Base-by-base conservation (phyloP, 2,797 vertebrate species). In the Pipistrellus pipistrellus region DNA sequence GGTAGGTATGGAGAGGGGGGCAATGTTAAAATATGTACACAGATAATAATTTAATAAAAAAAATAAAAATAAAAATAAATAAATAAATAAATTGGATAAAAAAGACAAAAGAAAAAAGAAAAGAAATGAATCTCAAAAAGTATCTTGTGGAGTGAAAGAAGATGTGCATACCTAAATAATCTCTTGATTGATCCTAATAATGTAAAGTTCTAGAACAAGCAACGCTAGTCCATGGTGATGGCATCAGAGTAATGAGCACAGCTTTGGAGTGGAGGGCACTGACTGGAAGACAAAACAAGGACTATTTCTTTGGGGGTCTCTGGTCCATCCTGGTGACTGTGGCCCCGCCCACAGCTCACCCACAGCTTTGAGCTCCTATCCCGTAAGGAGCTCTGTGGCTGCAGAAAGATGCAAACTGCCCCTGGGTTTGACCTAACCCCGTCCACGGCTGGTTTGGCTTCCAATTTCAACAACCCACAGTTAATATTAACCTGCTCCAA, bases 61-160 rank as follows among this genome's bases (percentile, higher is more conserved):
- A n/a, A n/a, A n/a, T n/a, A n/a, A n/a, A n/a, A n/a, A n/a, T n/a
- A n/a, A n/a, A n/a, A n/a, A n/a, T n/a, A n/a, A n/a, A n/a, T n/a
- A n/a, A n/a, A n/a, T n/a, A n/a, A n/a, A n/a, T n/a, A n/a, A n/a
- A n/a, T n/a, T n/a, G n/a, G n/a, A n/a, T n/a, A n/a, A n/a, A n/a
- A n/a, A n/a, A n/a, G n/a, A n/a, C n/a, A n/a, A n/a, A n/a, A n/a
- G n/a, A n/a, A n/a, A n/a, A n/a, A n/a, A n/a, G n/a, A n/a, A n/a
- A n/a, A 76, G 27, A 90, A 32, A 13, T 41, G 20, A 73, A 41
- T 32, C 38, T 48, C 17, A 38, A 62, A 35, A 35, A 77, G n/a
- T 59, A 80, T 73, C 72, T 71, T 32, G 18, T 41, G 78, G 88
- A 78, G 8, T 69, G 53, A 75, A 82, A 91, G 62, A 32, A 72